Evolutionary conservation across 1,140 invertebrate species (phyloP).

Genomic region (Drosophila mauritiana): DNA sequence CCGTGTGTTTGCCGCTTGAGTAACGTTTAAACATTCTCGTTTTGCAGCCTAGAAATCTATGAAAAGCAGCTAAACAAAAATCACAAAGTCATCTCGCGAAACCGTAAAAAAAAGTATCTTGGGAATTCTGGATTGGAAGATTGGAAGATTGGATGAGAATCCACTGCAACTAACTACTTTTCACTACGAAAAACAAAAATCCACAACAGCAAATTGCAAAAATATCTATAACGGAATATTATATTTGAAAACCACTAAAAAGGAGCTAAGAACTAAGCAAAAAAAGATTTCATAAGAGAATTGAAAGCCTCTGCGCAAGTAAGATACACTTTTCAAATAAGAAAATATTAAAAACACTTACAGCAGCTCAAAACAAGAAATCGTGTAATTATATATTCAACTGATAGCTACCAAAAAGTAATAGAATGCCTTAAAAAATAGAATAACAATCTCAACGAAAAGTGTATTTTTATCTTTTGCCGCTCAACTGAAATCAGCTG

Average conservation of each 20-base stretch:
- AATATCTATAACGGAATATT: not conserved
- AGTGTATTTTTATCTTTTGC: too few species aligned
- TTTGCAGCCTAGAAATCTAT: slow-evolving; percentile 30
- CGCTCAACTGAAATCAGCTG: not conserved
- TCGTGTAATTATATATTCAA: too few species aligned
- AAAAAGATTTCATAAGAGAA: not conserved
- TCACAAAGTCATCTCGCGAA: not conserved
- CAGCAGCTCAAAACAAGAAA: not conserved
- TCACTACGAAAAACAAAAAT: not conserved
- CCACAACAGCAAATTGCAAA: not conserved
- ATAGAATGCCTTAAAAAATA: too few species aligned
- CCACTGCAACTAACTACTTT: not conserved
- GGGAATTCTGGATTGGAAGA: not conserved
- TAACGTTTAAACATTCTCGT: slow-evolving; percentile 46
- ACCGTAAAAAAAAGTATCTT: slow-evolving; percentile 20
- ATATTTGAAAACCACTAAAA: not conserved
- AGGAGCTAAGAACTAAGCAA: not conserved
- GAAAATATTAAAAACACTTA: not conserved
- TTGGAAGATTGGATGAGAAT: not conserved
- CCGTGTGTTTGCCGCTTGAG: slow-evolving; percentile 19
- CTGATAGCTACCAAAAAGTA: too few species aligned
- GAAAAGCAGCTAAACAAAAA: slow-evolving; percentile 5
- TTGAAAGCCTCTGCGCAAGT: not conserved
- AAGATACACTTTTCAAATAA: not conserved
- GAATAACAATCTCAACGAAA: too few species aligned